Evolutionary conservation across 2,797 vertebrate genomes (phyloP).

Genomic region (Pristis pectinata): DNA sequence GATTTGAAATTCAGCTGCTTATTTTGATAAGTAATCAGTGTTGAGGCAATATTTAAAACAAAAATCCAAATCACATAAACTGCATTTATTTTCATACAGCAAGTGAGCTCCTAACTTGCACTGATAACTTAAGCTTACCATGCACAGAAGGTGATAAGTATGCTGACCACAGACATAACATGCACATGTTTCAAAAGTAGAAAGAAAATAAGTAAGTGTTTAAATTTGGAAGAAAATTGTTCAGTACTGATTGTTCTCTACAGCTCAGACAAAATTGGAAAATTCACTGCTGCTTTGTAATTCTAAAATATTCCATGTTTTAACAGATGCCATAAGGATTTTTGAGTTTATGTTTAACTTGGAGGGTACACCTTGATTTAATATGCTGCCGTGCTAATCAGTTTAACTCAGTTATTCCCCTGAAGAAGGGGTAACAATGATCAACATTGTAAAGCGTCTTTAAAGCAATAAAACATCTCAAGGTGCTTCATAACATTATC

Average conservation of each 20-base stretch:
- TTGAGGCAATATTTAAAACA: background rate
- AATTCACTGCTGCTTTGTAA: background rate
- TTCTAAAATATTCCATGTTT: background rate
- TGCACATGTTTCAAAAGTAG: background rate
- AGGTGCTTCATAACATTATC: no score
- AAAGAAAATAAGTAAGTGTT: background rate
- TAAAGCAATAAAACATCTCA: background rate
- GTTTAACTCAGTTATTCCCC: background rate
- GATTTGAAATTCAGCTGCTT: background rate
- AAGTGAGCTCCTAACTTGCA: background rate
- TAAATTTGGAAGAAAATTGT: background rate
- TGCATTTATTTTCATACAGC: background rate
- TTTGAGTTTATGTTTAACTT: background rate
- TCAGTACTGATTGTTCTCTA: background rate
- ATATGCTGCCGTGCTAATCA: background rate
- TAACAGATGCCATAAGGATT: background rate
- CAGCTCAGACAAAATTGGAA: background rate
- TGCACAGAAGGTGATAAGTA: background rate
- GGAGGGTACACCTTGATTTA: background rate
- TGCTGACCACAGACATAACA: background rate
- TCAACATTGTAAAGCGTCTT: background rate
- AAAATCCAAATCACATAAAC: background rate
- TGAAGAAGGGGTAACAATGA: background rate
- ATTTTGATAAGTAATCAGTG: no score
- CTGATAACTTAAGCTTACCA: no score